A percentile compares a stretch with the other conserved stretches of the same genome.
Conservation (phyloP, 2,888 invertebrate genomes). For the Caenorhabditis doughertyi region DNA sequence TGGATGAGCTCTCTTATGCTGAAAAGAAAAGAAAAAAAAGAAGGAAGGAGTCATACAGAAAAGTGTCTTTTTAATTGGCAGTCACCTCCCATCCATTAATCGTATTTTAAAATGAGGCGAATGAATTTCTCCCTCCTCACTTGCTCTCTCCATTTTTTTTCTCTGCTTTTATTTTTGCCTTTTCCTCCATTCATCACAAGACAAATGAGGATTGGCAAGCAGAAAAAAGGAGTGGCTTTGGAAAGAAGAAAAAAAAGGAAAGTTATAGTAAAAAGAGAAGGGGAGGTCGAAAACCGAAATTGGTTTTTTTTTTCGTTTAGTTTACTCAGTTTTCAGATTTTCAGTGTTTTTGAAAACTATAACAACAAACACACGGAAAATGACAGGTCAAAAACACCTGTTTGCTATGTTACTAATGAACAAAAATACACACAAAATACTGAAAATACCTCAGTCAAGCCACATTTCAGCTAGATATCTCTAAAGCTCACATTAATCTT, state of each 20-base stretch:
- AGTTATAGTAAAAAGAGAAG: slow-evolving; percentile 54
- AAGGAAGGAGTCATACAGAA: neutral
- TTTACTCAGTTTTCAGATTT: neutral
- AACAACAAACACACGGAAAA: neutral
- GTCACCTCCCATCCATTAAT: slow-evolving; percentile 62
- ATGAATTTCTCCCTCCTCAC: slow-evolving; percentile 51
- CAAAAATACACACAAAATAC: neutral
- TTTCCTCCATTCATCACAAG: slow-evolving; percentile 61
- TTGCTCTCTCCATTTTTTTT: slow-evolving; percentile 16
- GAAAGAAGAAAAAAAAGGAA: slow-evolving; percentile 16
- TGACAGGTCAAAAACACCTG: slow-evolving; percentile 10
- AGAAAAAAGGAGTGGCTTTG: slow-evolving; percentile 38
- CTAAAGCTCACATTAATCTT: slow-evolving; percentile 37
- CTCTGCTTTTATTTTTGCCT: slow-evolving; percentile 58
- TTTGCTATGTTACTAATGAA: neutral
- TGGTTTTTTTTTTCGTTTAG: slow-evolving; percentile 36
- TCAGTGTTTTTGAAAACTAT: slow-evolving; percentile 13
- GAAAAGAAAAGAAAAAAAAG: slow-evolving; percentile 4
- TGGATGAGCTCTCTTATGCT: slow-evolving; percentile 16
- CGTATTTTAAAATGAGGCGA: slow-evolving; percentile 57
- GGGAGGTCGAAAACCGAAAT: slow-evolving; percentile 45
- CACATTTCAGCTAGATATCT: neutral
- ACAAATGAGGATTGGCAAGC: slow-evolving; percentile 58
- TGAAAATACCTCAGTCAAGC: neutral
- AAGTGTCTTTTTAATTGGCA: slow-evolving; percentile 58